Evolutionary conservation across 1,140 invertebrate genomes (phyloP).

Genomic region (Diprion similis): DNA sequence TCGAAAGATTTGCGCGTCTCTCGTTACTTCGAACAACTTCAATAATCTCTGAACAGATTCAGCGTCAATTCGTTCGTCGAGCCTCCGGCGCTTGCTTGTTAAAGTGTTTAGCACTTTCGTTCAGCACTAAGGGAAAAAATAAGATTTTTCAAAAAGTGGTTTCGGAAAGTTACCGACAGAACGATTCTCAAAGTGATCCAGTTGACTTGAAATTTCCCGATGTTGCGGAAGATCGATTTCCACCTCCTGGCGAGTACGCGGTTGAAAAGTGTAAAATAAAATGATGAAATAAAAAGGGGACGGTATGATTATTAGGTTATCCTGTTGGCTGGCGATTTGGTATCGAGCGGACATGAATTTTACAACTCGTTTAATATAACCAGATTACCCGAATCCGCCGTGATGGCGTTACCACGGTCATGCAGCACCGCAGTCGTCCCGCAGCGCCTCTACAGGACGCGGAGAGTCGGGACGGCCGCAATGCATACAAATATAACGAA

Average conservation of each 20-base stretch:
- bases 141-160: too few species aligned
- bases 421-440: neutral
- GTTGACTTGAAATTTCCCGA: conserved; percentile 19
- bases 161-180: too few species aligned
- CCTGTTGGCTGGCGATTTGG: conserved; percentile 36
- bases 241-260: neutral
- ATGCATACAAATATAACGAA: neutral
- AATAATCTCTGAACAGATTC: too few species aligned
- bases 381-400: conserved; percentile 38
- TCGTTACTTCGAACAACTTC: too few species aligned
- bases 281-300: too few species aligned
- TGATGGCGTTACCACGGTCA: neutral
- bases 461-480: neutral
- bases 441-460: neutral
- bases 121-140: too few species aligned
- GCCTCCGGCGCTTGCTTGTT: too few species aligned
- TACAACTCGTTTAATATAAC: conserved; percentile 44
- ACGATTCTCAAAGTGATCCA: too few species aligned
- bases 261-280: neutral
- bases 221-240: neutral
- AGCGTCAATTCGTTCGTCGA: too few species aligned
- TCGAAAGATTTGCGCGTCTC: too few species aligned
- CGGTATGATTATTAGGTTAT: conserved; percentile 20
- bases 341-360: conserved; percentile 46
- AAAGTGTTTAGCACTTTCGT: too few species aligned